These are phyloP conservation scores for Agrochola lota DNA, from an alignment of 2,888 invertebrate genomes.

Conservation along the genomic window DNA sequence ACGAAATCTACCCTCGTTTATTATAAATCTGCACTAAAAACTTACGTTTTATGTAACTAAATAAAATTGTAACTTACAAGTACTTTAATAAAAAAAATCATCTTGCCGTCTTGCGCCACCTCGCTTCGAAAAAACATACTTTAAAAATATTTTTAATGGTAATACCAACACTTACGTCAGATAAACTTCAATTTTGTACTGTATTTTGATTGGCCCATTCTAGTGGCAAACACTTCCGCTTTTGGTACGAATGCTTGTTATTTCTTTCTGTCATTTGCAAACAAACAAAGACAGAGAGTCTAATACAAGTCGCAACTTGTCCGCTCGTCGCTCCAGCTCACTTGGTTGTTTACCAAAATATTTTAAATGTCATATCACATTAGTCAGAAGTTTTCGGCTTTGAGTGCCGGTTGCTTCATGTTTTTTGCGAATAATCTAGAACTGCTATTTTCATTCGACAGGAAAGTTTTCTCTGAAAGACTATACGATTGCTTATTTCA, in stretches of 20 bases:
- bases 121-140: too few species aligned
- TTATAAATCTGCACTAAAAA: too few species aligned
- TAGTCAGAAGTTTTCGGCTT: constrained; percentile 41
- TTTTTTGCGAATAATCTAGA: constrained; percentile 12
- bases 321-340: constrained; percentile 25
- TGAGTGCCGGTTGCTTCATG: background rate
- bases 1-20: too few species aligned
- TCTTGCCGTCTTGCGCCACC: too few species aligned
- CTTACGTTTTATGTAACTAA: too few species aligned
- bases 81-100: too few species aligned
- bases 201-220: constrained; percentile 18
- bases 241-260: background rate
- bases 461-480: constrained; percentile 1
- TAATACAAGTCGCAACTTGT: constrained; percentile 70
- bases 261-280: constrained; percentile 46
- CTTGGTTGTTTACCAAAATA: constrained; percentile 51
- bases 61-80: too few species aligned
- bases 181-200: background rate
- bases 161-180: constrained; percentile 1
- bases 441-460: constrained; percentile 10
- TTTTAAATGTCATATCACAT: constrained; percentile 38
- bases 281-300: constrained; percentile 47
- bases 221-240: background rate
- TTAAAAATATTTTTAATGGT: background rate
- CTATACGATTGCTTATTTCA: background rate